Percentiles rank a stretch among this genome's conserved stretches.
Conservation (phyloP, 2,797 vertebrate genomes). For the Hyperoplus immaculatus region DNA sequence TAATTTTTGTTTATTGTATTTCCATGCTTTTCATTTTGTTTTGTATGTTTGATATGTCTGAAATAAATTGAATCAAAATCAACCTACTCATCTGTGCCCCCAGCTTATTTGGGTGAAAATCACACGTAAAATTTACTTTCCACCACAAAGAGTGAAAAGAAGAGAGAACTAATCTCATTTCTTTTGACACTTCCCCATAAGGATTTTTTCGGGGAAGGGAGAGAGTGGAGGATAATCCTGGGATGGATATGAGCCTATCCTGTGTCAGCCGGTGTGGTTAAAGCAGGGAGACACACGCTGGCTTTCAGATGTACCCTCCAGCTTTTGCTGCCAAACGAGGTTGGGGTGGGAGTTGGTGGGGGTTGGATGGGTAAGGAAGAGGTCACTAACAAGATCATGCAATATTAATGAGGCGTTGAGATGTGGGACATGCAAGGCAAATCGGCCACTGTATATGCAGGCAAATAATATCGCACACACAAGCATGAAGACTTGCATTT, state of each 20-base stretch:
- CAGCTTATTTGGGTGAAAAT: constrained; percentile 87
- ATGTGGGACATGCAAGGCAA: constrained; percentile 73
- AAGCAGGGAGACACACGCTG: constrained; percentile 52
- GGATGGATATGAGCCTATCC: constrained; percentile 63
- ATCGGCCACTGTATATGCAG: constrained; percentile 59
- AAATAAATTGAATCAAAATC: too few relatives aligned
- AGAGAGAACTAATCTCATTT: constrained; percentile 69
- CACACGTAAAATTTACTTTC: constrained; percentile 79
- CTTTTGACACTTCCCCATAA: constrained; percentile 71
- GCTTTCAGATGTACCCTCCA: constrained; percentile 63
- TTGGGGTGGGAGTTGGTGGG: background rate
- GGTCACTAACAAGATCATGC: constrained; percentile 73
- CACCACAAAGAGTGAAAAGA: constrained; percentile 45
- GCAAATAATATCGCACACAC: constrained; percentile 65
- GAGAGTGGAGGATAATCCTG: constrained; percentile 67
- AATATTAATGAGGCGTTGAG: constrained; percentile 79
- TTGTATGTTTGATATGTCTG: too few relatives aligned
- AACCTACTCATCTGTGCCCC: constrained; percentile 83
- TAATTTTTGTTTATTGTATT: too few relatives aligned
- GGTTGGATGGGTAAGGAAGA: constrained; percentile 42
- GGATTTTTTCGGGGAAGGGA: constrained; percentile 47
- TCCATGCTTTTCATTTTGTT: too few relatives aligned
- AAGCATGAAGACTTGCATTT: constrained; percentile 42
- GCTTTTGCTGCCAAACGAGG: constrained; percentile 40
- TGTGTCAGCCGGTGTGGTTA: constrained; percentile 47